Evolutionary conservation across 1,140 invertebrate species (phyloP).

Genomic region (Camponotus pennsylvanicus): DNA sequence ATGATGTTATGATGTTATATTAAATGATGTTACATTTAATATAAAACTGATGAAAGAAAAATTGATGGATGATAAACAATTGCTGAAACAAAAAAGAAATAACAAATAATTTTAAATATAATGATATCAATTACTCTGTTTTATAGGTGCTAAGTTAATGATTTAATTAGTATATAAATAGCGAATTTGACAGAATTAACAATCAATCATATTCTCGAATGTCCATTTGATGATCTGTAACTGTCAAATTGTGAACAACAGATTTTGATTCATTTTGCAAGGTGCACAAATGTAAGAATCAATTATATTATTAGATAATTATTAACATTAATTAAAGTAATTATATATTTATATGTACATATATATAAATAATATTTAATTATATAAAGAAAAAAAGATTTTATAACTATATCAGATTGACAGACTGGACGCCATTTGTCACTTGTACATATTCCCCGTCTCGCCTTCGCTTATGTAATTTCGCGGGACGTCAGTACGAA

Average conservation of each 20-base stretch:
- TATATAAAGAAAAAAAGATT: background rate
- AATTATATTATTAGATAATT: background rate
- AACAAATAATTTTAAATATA: background rate
- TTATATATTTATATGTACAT: background rate
- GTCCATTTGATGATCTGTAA: no score
- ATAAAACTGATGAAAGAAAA: background rate
- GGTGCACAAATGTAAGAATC: background rate
- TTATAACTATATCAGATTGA: background rate
- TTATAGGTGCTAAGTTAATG: background rate
- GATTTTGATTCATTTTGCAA: no score
- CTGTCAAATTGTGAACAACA: no score
- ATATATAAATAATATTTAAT: no score
- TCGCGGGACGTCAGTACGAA: constrained; percentile 23
- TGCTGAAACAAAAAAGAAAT: background rate
- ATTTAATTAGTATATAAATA: no score
- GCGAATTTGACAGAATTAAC: no score
- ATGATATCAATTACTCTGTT: background rate
- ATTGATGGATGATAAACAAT: background rate
- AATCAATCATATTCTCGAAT: no score
- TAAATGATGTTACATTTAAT: background rate
- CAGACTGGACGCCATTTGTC: constrained; percentile 22
- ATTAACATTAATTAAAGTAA: background rate
- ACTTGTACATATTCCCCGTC: background rate
- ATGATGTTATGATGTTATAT: background rate
- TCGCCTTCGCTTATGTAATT: constrained; percentile 40